Evolutionary conservation across 2,797 vertebrate species (phyloP), one percentile per base, ranked within the genome.

Genomic region (Poecilia picta): DNA sequence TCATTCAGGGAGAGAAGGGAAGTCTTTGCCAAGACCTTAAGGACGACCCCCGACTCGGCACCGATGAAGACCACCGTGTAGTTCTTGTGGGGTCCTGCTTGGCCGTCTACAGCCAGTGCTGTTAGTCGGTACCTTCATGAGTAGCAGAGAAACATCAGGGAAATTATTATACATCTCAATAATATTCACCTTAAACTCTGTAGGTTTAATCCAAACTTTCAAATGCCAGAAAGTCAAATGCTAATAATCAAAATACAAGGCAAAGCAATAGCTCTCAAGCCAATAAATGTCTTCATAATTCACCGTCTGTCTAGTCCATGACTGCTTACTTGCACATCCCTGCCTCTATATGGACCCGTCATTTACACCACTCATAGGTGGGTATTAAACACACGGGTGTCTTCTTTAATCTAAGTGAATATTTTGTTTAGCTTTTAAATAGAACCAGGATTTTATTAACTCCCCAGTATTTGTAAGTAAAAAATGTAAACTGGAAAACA

Each of bases 21-120:
- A 33, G 98, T 98, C 96, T 99, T 99, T 73, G 97, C 97, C 94
- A 99, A 93, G 89, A 99, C 97, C 95, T 99, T 99, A 88, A 99
- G 97, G 53, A 99, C 94, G 70, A 99, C 91, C 6, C 98, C 98
- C 12, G 97, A 97, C 94, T 99, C 98, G 0, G 98, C 98, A 82
- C 98, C 98, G 74, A 99, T 96, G 82, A 99, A 99, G 79, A 99
- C 95, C 93, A 99, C 96, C 0, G 98, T 99, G 94, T 98, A 96
- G 95, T 99, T 99, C 89, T 97, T 97, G 92, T 97, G 90, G 18
- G 98, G 98, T 66, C 98, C 98, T 0, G 98, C 98, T 3, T 97
- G 94, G 0, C 95, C 97, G 92, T 99, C 98, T 23, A 99, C 97
- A 0, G 97, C 96, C 28, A 99, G 93, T 1, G 97, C 96, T 0